phyloP scores from a whole-genome alignment of 2,888 invertebrate species.

The Holacanthella duospinosa region DNA sequence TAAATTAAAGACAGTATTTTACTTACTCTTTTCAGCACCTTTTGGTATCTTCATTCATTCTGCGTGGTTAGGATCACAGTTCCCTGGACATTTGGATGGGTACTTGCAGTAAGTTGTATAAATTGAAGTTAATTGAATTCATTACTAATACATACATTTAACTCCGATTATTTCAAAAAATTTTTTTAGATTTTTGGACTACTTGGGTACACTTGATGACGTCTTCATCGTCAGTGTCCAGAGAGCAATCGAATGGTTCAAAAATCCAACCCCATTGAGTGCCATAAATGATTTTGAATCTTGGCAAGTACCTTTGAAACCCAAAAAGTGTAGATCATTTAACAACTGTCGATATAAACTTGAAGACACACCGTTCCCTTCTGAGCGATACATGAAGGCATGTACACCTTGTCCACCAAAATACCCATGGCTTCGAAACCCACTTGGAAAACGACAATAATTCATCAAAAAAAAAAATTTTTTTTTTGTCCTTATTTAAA shows the following conservation, averaged over 20 bases:
- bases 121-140: no score
- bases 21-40: no score
- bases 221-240: conserved; percentile 50
- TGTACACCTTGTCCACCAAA: conserved; percentile 47
- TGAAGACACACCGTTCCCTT: conserved; percentile 2
- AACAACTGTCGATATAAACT: conserved; percentile 5
- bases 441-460: conserved; percentile 46
- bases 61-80: conserved; percentile 48
- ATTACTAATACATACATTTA: no score
- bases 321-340: background rate
- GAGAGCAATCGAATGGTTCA: conserved; percentile 51
- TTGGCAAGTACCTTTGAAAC: conserved; percentile 34
- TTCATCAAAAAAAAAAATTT: no score
- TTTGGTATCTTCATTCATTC: no score
- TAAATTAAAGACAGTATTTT: no score
- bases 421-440: conserved; percentile 52
- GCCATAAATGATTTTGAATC: conserved; percentile 39
- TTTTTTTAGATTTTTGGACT: conserved; percentile 48
- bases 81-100: conserved; percentile 43
- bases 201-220: conserved; percentile 48
- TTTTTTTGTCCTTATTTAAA: no score
- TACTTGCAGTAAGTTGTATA: conserved; percentile 41
- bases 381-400: conserved; percentile 45
- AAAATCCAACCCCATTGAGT: conserved; percentile 46
- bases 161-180: no score